A percentile compares a stretch with the other conserved stretches of the same genome.
phyloP scores from a whole-genome alignment of 2,888 invertebrate species.

The Lepidonotus clava region DNA sequence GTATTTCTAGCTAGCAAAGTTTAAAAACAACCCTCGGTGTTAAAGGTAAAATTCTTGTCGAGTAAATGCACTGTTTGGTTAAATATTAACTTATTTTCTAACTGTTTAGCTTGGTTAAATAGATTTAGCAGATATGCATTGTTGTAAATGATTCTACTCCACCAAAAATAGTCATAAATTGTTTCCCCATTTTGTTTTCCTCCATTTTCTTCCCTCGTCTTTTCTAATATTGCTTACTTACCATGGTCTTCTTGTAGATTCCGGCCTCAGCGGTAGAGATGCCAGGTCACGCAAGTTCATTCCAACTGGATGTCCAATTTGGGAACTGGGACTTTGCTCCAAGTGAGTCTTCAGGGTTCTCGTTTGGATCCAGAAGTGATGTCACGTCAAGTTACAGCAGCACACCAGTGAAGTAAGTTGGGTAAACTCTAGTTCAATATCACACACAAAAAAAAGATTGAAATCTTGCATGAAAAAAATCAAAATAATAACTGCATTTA shows the following conservation, averaged over 20 bases:
- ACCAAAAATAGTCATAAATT: background rate
- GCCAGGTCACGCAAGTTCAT: slow-evolving; percentile 87
- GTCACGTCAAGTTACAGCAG: slow-evolving; percentile 36
- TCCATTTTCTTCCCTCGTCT: background rate
- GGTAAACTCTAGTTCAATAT: too few species aligned
- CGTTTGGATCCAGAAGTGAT: slow-evolving; percentile 68
- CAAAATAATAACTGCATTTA: too few species aligned
- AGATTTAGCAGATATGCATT: background rate
- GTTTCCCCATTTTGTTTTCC: background rate
- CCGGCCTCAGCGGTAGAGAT: slow-evolving; percentile 97
- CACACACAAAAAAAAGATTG: too few species aligned
- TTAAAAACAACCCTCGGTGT: too few species aligned
- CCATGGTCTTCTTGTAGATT: slow-evolving; percentile 84
- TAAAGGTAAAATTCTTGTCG: background rate
- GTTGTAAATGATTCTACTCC: too few species aligned
- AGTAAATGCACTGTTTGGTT: background rate
- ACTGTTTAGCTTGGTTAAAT: background rate
- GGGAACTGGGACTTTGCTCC: slow-evolving; percentile 88
- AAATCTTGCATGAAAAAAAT: too few species aligned
- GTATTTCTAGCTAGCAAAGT: too few species aligned
- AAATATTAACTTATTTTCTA: background rate
- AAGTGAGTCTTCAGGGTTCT: slow-evolving; percentile 72
- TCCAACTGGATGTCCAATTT: slow-evolving; percentile 94
- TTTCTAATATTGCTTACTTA: too few species aligned
- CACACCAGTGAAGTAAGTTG: slow-evolving; percentile 1